Evolutionary conservation across 30 jellyfish, hydroid and myxozoan species (phyloP).

Genomic region (Nemopilema nomurai): DNA sequence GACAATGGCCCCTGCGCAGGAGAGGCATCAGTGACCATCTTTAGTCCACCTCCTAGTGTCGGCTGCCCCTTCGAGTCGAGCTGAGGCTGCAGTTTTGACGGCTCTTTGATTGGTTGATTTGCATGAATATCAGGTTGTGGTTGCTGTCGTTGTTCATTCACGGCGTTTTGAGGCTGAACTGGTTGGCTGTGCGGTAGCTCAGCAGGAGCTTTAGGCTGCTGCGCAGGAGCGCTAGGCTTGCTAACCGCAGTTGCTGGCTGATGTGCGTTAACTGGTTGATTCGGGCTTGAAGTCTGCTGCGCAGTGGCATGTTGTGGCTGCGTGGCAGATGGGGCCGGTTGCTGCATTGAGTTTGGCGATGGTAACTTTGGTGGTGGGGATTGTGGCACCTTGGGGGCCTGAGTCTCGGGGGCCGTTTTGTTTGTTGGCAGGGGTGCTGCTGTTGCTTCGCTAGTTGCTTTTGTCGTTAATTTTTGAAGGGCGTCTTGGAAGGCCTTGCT

Average conservation of each 20-base stretch:
- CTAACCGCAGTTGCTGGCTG: background rate
- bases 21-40: background rate
- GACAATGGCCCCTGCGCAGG: background rate
- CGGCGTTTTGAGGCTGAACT: constrained; percentile 3
- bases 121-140: constrained; percentile 5
- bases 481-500: constrained; percentile 32
- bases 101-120: background rate
- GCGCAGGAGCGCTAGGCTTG: constrained; percentile 6
- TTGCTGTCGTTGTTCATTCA: constrained; percentile 28
- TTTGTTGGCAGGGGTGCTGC: background rate
- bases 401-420: constrained; percentile 13
- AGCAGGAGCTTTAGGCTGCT: constrained; percentile 10
- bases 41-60: background rate
- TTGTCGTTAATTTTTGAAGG: constrained; percentile 49
- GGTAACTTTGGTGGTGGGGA: constrained; percentile 17
- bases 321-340: background rate
- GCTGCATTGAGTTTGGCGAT: background rate
- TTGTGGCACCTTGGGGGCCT: background rate
- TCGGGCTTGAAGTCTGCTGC: constrained; percentile 30
- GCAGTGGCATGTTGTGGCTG: constrained; percentile 25
- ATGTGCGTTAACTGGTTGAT: background rate
- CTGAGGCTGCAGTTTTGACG: background rate
- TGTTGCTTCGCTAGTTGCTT: constrained; percentile 91
- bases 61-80: background rate
- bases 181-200: background rate